Evolutionary conservation across 1,140 invertebrate species (phyloP).

Genomic region (Bombus terrestris): DNA sequence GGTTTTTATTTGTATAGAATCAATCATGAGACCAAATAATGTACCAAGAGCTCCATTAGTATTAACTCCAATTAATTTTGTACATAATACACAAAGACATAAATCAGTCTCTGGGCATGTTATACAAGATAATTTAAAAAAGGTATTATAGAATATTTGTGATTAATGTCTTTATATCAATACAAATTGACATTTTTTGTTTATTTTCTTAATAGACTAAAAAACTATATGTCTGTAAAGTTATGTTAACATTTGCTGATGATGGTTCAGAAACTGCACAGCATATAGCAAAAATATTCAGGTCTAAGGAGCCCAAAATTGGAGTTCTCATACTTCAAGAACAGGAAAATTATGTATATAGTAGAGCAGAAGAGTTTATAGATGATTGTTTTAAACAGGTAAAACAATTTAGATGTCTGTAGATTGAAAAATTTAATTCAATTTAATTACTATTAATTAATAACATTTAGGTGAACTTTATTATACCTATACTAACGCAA

Average conservation of each 20-base stretch:
- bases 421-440: neutral
- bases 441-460: neutral
- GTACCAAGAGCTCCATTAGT: slow-evolving; percentile 72
- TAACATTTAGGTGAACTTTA: slow-evolving; percentile 71
- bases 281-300: slow-evolving; percentile 68
- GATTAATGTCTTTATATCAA: neutral
- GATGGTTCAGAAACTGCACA: slow-evolving; percentile 66
- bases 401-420: slow-evolving; percentile 21
- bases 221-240: slow-evolving; percentile 66
- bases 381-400: slow-evolving; percentile 76
- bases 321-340: slow-evolving; percentile 76
- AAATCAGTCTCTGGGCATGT: neutral
- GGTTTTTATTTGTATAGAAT: slow-evolving; percentile 37
- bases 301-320: slow-evolving; percentile 71
- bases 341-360: slow-evolving; percentile 72
- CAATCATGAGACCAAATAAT: slow-evolving; percentile 52
- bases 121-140: slow-evolving; percentile 29
- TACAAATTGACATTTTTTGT: slow-evolving; percentile 8
- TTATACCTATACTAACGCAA: slow-evolving; percentile 74
- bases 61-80: slow-evolving; percentile 57
- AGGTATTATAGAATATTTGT: slow-evolving; percentile 32
- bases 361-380: slow-evolving; percentile 73
- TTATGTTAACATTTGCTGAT: slow-evolving; percentile 74
- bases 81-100: neutral
- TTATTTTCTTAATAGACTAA: slow-evolving; percentile 32